Base-by-base conservation (phyloP, 1,140 invertebrate species). In the Geopemphigus sp. region DNA sequence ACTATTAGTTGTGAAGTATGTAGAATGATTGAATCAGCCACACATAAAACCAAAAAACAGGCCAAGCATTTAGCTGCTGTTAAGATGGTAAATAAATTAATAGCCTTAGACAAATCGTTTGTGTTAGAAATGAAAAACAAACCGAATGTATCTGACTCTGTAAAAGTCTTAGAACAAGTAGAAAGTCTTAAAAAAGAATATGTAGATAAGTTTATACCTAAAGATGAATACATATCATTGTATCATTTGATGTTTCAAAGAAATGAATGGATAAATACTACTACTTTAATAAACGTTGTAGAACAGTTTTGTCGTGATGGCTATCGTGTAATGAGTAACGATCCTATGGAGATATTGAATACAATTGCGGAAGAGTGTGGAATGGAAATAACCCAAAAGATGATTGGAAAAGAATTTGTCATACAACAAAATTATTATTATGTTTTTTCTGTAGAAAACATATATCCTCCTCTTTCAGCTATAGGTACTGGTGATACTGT, bases 1-100 rank as follows among this genome's bases (percentile, higher is more conserved):
- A 90, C 90, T 17, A 89, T 91, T 83, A 86, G 89, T 59, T 93
- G 92, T 84, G 85, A 87, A 56, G 87, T 91, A 39, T n/a, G 86
- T 87, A 19, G 88, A 88, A 88, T 90, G 83, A 87, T 85, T 82
- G 88, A 88, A 83, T 85, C 85, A 82, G 87, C 87, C 17, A 84
- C 83, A 6, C 86, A 87, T 6, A 87, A 84, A 68, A 89, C 88
- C 0, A 89, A 89, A 74, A 89, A 89, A 82, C 86, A 88, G 81
- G 88, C 89, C 0, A 89, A 89, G 82, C 88, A 89, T 57, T 83
- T 87, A 15, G 86, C 88, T 22, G 87, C 89, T 2, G 84, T 86
- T 81, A 85, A 86, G 81, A 89, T 89, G 88, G 78, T 88, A 10
- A 84, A 87, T 3, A 85, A 84, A 66, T 81, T 88, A 29, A 83